Evolutionary conservation across 2,113 vertebrate genomes (phyloP).

Genomic region (Xenopus laevis): DNA sequence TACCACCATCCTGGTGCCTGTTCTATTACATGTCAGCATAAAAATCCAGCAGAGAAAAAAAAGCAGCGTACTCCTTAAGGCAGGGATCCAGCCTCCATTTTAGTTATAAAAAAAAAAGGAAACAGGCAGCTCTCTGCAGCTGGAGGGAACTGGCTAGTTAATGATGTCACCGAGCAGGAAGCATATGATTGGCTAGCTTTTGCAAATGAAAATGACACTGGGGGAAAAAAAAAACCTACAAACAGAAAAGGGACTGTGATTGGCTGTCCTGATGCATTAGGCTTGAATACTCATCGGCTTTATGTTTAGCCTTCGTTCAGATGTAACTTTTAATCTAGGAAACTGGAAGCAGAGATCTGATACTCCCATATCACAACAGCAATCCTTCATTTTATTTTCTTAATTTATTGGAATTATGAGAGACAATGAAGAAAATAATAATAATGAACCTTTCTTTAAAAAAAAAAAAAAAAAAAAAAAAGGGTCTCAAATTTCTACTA

Average conservation of each 20-base stretch:
- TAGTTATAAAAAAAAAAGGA: slow-evolving; percentile 84
- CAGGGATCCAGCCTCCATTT: slow-evolving; percentile 94
- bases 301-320: slow-evolving; percentile 46
- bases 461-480: no score
- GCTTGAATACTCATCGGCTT: slow-evolving; percentile 57
- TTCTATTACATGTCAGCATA: slow-evolving; percentile 93
- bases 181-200: slow-evolving; percentile 70
- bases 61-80: slow-evolving; percentile 76
- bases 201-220: slow-evolving; percentile 75
- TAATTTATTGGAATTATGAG: no score
- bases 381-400: no score
- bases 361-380: no score
- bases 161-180: slow-evolving; percentile 85
- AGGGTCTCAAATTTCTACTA: no score
- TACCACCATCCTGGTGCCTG: slow-evolving; percentile 89
- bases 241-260: slow-evolving; percentile 67
- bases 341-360: no score
- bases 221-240: slow-evolving; percentile 60
- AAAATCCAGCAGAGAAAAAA: slow-evolving; percentile 62
- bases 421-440: no score
- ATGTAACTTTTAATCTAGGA: slow-evolving; percentile 51
- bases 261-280: slow-evolving; percentile 63
- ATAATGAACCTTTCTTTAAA: no score
- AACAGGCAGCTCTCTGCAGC: slow-evolving; percentile 96
- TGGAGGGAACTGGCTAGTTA: slow-evolving; percentile 90